Evolutionary conservation across 2,888 invertebrate genomes (phyloP), one percentile per base, ranked within the genome.

Genomic region (Drosophila crucigera): DNA sequence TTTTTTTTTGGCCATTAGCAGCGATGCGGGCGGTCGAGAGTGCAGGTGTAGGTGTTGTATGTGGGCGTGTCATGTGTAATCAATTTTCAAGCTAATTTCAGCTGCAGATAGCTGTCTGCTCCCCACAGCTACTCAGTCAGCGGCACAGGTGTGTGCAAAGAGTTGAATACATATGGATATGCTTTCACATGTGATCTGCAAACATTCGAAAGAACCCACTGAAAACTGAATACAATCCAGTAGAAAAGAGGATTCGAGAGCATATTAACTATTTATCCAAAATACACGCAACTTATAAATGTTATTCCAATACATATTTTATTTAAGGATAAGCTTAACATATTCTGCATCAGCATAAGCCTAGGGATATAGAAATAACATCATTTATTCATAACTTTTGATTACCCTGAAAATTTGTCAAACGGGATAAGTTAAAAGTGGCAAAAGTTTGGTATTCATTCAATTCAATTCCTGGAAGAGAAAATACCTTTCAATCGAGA

Each of bases 21-120:
- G 68, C 70, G 58, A 68, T 64, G 65, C 60, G 37, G 43, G 41
- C 41, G 65, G 41, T 50, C 39, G 39, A 33, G 33, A 28, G 50
- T 37, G 59, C 35, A 31, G 31, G 6, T 25, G 30, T 52, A 31
- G 25, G 69, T 59, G 65, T 56, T 58, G 33, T 62, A 50, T 64
- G 64, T 63, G 75, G 78, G 84, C 82, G 85, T 89, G 78, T 66
- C 78, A 76, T 63, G 75, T 82, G 89, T 86, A 86, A 85, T 85
- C 85, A 89, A 85, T 85, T 89, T 69, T 72, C 81, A 66, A 82
- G 70, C 70, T 65, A 80, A 82, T 82, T 82, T 58, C 58, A 16
- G 22, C 22, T 33, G 22, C 22, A 22, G 39, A 30, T 41, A 53
- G 52, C 72, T 49, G 53, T 53, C 49, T 53, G 37, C 64, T 54